Percentiles rank a stretch among this genome's conserved stretches.
Conservation (phyloP, 2,113 vertebrate species). For the Thinocorus orbignyianus region DNA sequence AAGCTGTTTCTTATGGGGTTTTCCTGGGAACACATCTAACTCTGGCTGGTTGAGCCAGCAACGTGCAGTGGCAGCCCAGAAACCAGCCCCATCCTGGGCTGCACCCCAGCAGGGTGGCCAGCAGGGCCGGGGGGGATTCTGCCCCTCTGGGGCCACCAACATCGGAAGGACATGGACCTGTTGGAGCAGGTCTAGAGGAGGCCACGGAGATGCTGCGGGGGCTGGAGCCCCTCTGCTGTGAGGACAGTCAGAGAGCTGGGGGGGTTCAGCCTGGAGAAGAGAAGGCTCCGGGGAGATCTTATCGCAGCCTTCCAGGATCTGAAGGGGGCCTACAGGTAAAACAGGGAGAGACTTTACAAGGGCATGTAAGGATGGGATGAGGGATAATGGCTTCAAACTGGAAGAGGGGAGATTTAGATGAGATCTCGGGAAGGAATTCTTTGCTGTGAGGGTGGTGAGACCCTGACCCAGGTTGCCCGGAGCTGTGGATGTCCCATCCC, state of each 20-base stretch:
- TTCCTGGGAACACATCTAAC: rapidly evolving
- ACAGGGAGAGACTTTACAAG: background rate
- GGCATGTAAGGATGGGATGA: background rate
- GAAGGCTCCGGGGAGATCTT: background rate
- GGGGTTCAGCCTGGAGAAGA: background rate
- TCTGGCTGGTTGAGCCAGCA: too few relatives aligned
- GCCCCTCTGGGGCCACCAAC: background rate
- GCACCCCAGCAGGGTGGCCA: background rate
- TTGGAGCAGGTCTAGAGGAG: too few relatives aligned
- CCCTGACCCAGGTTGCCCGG: too few relatives aligned
- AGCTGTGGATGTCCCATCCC: background rate
- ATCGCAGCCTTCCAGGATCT: background rate
- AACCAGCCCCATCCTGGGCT: background rate
- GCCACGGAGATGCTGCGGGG: too few relatives aligned
- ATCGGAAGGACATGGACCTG: background rate
- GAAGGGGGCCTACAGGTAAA: background rate
- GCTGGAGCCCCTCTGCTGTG: too few relatives aligned
- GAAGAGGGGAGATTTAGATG: background rate
- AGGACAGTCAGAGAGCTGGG: background rate
- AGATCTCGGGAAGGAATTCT: background rate
- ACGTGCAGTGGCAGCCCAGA: background rate
- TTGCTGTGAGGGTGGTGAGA: background rate
- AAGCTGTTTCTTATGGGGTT: background rate
- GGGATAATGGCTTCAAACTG: background rate
- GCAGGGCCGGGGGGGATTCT: background rate